Evolutionary conservation across 2,797 vertebrate species (phyloP).

Genomic region (Platyrinchus mystaceus): DNA sequence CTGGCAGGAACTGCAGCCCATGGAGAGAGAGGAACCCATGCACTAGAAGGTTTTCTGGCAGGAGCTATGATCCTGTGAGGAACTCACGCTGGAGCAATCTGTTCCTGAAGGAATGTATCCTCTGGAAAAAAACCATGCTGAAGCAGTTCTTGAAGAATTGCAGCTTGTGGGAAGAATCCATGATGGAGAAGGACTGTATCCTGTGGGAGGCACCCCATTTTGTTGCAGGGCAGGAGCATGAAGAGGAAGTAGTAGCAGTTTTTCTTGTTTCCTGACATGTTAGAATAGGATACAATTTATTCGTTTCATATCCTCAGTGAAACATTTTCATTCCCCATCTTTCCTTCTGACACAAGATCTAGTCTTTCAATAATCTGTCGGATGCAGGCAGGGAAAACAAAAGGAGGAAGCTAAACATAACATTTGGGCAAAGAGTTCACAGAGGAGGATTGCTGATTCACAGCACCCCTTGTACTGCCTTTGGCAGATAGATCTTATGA

Average conservation of each 20-base stretch:
- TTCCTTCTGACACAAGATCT: not conserved
- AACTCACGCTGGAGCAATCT: fast-evolving
- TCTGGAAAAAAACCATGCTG: not conserved
- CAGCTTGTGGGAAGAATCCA: not conserved
- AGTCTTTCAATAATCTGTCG: not conserved
- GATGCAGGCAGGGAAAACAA: not conserved
- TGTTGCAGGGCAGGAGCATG: not conserved
- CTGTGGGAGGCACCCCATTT: fast-evolving
- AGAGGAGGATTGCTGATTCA: not conserved
- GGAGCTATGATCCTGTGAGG: fast-evolving
- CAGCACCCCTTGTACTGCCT: not conserved
- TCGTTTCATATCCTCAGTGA: not conserved
- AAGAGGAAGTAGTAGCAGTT: not conserved
- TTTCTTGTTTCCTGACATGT: not conserved
- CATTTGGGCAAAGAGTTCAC: not conserved
- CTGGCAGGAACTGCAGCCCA: not conserved
- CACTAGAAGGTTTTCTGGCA: not conserved
- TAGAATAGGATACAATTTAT: not conserved
- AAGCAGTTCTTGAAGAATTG: not conserved
- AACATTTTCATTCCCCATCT: not conserved
- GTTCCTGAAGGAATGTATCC: not conserved
- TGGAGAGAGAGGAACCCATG: fast-evolving
- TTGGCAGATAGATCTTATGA: not conserved
- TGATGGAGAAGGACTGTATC: no score
- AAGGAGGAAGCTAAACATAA: not conserved